Conservation (phyloP, 1,140 invertebrate genomes). For the Brachionus manjavacas region DNA sequence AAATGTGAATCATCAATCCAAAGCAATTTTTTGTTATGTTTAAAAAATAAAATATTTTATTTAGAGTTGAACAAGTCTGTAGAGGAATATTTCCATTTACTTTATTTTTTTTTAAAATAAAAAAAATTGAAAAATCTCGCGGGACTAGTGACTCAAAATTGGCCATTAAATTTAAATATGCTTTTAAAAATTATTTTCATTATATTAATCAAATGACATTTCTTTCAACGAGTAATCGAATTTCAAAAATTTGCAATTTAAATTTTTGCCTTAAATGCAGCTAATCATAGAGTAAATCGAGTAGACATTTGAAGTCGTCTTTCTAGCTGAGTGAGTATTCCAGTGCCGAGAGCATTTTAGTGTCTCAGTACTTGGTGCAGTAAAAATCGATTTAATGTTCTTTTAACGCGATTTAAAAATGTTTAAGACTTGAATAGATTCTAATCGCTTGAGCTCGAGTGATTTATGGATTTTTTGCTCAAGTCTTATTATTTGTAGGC, state of each 20-base stretch:
- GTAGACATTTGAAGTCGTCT: neutral
- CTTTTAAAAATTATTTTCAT: neutral
- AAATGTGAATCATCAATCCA: no score
- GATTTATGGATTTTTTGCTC: neutral
- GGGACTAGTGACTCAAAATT: neutral
- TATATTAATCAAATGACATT: neutral
- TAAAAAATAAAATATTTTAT: neutral
- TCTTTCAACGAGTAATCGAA: conserved; percentile 6
- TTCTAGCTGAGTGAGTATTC: neutral
- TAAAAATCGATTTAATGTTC: neutral
- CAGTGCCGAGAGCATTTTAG: neutral
- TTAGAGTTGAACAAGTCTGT: neutral
- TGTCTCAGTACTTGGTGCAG: neutral
- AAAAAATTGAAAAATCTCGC: neutral
- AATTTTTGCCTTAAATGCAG: neutral
- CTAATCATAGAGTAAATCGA: neutral
- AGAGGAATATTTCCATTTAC: neutral
- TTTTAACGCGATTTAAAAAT: neutral
- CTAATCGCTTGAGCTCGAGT: neutral
- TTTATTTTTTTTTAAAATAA: neutral
- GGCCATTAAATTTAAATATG: neutral
- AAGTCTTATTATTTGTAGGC: neutral
- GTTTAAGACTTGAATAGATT: neutral
- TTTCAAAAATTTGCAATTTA: conserved; percentile 16
- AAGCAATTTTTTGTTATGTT: neutral